A percentile compares a stretch with the other conserved stretches of the same genome.
phyloP scores from a whole-genome alignment of 2,113 vertebrate species.

The Prochilodus magdalenae region DNA sequence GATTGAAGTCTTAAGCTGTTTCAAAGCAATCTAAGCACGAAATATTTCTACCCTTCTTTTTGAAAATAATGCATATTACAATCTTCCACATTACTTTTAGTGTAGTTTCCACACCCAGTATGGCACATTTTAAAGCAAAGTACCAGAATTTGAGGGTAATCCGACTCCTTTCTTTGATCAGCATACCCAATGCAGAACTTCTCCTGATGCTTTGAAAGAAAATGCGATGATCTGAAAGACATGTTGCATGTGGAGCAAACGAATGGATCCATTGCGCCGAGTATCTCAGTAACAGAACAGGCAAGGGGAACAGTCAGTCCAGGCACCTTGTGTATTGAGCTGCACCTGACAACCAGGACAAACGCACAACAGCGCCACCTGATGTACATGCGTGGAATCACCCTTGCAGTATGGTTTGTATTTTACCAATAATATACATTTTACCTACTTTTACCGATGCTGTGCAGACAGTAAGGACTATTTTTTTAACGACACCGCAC shows the following conservation, averaged over 20 bases:
- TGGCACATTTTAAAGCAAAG: neutral
- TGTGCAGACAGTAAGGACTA: too few relatives aligned
- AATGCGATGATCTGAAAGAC: slow-evolving; percentile 62
- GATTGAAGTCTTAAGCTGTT: too few relatives aligned
- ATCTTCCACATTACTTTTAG: neutral
- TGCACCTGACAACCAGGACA: slow-evolving; percentile 21
- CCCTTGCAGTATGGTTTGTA: neutral
- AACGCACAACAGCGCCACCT: neutral
- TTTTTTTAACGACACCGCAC: neutral
- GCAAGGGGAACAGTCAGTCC: neutral
- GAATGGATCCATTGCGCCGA: slow-evolving; percentile 47
- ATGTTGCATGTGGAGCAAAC: slow-evolving; percentile 62
- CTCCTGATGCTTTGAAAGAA: slow-evolving; percentile 63
- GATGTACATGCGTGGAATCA: neutral
- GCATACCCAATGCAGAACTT: slow-evolving; percentile 66
- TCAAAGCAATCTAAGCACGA: too few relatives aligned
- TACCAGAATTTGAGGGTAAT: slow-evolving; percentile 56
- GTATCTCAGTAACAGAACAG: neutral
- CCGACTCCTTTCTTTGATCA: slow-evolving; percentile 42
- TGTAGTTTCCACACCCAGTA: neutral
- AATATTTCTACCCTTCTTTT: neutral
- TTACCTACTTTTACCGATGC: too few relatives aligned
- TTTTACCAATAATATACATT: too few relatives aligned
- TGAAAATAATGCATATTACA: neutral
- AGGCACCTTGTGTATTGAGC: slow-evolving; percentile 18